These are phyloP conservation scores for Haliaeetus leucogaster DNA, from an alignment of 2,113 vertebrate species.

Conservation along the genomic window DNA sequence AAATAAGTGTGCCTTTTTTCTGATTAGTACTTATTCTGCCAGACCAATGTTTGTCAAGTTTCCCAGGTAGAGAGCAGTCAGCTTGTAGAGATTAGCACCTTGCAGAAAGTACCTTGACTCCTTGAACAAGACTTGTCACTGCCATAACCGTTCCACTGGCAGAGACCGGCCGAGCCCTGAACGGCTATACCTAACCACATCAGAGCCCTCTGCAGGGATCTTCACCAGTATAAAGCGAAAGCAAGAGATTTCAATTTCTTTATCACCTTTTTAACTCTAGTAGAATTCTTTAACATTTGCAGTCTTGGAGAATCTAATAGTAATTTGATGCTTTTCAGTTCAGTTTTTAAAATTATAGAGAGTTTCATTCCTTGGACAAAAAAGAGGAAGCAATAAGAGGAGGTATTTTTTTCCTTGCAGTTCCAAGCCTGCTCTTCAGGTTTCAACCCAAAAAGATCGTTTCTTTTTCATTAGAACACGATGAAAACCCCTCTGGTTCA, in stretches of 20 bases:
- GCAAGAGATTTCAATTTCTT: background rate
- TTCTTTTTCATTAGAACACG: background rate
- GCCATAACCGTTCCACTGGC: background rate
- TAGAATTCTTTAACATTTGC: background rate
- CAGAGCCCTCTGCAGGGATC: background rate
- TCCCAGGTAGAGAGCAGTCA: background rate
- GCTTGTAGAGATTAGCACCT: background rate
- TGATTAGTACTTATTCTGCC: background rate
- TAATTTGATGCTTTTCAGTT: background rate
- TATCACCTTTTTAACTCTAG: background rate
- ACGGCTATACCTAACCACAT: rapidly evolving
- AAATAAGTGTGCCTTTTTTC: background rate
- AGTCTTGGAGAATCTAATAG: background rate
- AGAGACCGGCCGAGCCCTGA: background rate
- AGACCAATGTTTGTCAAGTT: background rate
- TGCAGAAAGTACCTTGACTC: background rate
- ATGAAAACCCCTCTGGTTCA: background rate
- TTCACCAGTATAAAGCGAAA: background rate
- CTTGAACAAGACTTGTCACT: background rate
- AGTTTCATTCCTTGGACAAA: background rate
- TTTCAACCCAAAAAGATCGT: background rate
- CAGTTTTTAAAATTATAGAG: background rate
- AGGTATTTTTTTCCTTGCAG: background rate
- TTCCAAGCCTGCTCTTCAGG: background rate
- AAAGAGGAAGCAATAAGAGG: background rate